Conservation (phyloP, 2,888 invertebrate genomes). For the Nomada hirtipes region DNA sequence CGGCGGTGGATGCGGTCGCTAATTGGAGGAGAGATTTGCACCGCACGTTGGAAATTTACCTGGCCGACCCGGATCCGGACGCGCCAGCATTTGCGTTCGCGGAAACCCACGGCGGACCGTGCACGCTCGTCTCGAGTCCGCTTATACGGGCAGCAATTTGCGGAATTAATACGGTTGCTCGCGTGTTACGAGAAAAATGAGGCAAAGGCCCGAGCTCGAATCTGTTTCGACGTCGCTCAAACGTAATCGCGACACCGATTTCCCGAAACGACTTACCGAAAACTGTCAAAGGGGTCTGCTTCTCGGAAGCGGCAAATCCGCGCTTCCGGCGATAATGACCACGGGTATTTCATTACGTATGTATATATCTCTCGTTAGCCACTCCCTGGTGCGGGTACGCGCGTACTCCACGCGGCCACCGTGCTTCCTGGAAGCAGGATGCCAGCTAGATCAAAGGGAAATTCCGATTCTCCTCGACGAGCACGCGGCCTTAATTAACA, state of each 20-base stretch:
- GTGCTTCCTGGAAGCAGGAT: slow-evolving; percentile 21
- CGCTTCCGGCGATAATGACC: slow-evolving; percentile 34
- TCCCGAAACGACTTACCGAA: no score
- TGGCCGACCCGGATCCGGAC: no score
- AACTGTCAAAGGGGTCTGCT: not conserved
- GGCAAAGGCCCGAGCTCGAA: no score
- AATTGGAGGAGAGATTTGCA: slow-evolving; percentile 63
- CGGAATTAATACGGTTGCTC: slow-evolving; percentile 26
- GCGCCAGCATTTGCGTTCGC: slow-evolving; percentile 45
- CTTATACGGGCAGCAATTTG: slow-evolving; percentile 16
- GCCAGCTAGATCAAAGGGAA: slow-evolving; percentile 35
- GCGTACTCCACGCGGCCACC: slow-evolving; percentile 8
- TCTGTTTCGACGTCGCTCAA: no score
- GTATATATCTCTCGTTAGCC: slow-evolving; percentile 14
- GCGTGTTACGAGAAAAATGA: not conserved
- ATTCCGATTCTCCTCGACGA: slow-evolving; percentile 43
- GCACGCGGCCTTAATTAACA: slow-evolving; percentile 53
- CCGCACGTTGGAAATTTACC: slow-evolving; percentile 60
- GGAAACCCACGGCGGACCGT: slow-evolving; percentile 46
- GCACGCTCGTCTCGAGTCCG: not conserved
- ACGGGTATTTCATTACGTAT: slow-evolving; percentile 16
- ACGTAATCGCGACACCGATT: no score
- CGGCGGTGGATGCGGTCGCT: slow-evolving; percentile 53
- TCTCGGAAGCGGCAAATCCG: slow-evolving; percentile 14
- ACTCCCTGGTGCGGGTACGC: slow-evolving; percentile 6